Evolutionary conservation across 2,797 vertebrate genomes (phyloP).

Genomic region (Scolopax bukidnonensis): DNA sequence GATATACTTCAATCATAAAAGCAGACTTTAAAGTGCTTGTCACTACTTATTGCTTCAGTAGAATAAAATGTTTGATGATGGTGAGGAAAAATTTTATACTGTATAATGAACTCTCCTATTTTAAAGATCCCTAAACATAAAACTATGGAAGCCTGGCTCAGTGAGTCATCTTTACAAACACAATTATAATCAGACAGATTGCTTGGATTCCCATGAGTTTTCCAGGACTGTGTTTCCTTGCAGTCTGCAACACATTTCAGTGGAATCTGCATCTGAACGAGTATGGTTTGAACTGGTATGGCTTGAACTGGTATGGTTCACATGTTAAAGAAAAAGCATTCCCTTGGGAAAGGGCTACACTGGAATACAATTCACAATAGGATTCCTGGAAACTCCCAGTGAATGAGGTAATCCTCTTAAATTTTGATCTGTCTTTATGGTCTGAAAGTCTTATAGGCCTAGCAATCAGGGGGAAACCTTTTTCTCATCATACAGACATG

Average conservation of each 20-base stretch:
- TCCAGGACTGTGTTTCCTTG: not conserved
- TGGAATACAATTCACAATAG: not conserved
- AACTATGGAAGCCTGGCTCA: not conserved
- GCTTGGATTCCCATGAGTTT: not conserved
- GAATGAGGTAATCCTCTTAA: not conserved
- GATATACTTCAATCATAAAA: not conserved
- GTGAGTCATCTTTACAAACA: not conserved
- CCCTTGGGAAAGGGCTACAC: not conserved
- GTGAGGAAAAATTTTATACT: not conserved
- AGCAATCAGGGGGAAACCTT: not conserved
- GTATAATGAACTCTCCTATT: not conserved
- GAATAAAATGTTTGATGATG: not conserved
- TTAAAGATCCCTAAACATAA: not conserved
- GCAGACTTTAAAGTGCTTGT: not conserved
- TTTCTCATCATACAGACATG: not conserved
- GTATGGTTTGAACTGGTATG: not conserved
- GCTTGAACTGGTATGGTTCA: not conserved
- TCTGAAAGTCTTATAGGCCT: not conserved
- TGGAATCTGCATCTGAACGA: not conserved
- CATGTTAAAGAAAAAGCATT: not conserved
- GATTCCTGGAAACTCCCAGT: not conserved
- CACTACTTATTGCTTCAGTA: not conserved
- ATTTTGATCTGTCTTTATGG: not conserved
- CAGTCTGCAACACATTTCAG: not conserved
- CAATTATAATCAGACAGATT: not conserved